Base-by-base conservation (phyloP, 2,797 vertebrate species). In the Diceros bicornis region DNA sequence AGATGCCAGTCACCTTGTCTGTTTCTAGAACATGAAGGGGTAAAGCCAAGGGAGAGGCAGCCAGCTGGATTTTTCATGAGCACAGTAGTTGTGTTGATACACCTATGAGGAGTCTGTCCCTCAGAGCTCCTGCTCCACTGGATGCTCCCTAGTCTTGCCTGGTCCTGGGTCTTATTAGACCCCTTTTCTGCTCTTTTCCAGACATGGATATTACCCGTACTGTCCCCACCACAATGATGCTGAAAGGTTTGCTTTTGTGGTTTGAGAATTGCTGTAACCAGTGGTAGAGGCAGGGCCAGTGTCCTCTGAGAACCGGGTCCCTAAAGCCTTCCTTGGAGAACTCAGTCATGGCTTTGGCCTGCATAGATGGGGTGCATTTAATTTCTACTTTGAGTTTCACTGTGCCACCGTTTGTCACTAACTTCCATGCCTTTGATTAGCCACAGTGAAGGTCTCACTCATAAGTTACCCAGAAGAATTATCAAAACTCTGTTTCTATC, bases 141-240 rank as follows among this genome's bases (percentile, higher is more conserved):
- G 71, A 32, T 12, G 47, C 20, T 61, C 27, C 14, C 23, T 79
- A 62, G 17, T 83, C 71, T 71, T 82, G 17, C 55, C 75, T 62
- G 14, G 1, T 47, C 32, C 55, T 81, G 17, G 21, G 8, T 68
- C 75, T 71, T 68, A 14, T 41, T 69, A 50, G 37, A 14, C 29
- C 92, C 41, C 23, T n/a, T 75, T 41, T 92, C 59, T 91, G 17
- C 25, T 74, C 32, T 87, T 92, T 96, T 84, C 78, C 17, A 75
- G 59, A 92, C 88, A 64, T 74, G 44, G 18, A 59, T 95, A 88
- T 11, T 41, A 64, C 16, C 5, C 4, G 85, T 84, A 62, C 41
- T 78, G 1, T 47, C 4, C 34, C 69, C 37, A 50, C 41, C 16
- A 62, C 83, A 79, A 0, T 69, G 50, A 89, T 78, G 29, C 37